A percentile compares a stretch with the other conserved stretches of the same genome.
Conservation (phyloP, 2,113 vertebrate genomes). For the Tor tambroides region DNA sequence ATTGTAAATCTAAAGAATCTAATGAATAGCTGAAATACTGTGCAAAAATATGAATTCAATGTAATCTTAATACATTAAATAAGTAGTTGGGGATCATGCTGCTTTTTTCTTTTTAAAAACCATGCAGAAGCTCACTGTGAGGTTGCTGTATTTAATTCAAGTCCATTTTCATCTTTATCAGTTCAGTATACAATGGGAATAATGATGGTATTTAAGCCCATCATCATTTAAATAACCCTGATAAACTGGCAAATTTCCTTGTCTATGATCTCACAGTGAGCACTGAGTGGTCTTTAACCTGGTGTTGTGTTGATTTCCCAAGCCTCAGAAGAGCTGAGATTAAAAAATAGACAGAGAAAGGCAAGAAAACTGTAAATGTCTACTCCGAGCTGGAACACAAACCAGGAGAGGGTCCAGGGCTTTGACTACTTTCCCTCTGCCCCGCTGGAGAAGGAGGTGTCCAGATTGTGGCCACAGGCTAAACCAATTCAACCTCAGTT, state of each 20-base stretch:
- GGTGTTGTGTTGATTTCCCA: slow-evolving; percentile 64
- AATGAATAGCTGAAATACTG: not conserved
- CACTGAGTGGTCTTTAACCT: slow-evolving; percentile 65
- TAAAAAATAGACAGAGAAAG: slow-evolving; percentile 43
- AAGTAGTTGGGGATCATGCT: slow-evolving; percentile 44
- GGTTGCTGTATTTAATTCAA: slow-evolving; percentile 4
- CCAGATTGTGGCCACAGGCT: slow-evolving; percentile 66
- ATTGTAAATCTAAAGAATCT: not conserved
- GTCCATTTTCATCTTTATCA: not conserved
- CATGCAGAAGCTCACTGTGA: slow-evolving; percentile 62
- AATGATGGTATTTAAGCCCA: not conserved
- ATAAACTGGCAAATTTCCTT: slow-evolving; percentile 6
- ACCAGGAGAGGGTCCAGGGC: slow-evolving; percentile 56
- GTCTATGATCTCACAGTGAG: slow-evolving; percentile 56
- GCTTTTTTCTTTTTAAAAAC: slow-evolving; percentile 61
- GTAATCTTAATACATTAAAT: slow-evolving; percentile 17
- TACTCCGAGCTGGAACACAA: slow-evolving; percentile 55
- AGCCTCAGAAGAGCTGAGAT: slow-evolving; percentile 47
- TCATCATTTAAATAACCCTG: not conserved
- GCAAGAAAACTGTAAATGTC: slow-evolving; percentile 45
- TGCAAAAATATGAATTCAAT: slow-evolving; percentile 28
- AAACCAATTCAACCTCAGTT: slow-evolving; percentile 77
- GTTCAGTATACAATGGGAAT: not conserved
- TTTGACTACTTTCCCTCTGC: slow-evolving; percentile 52
- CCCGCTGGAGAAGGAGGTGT: slow-evolving; percentile 72